Base-by-base conservation (phyloP, 2,113 vertebrate genomes). In the Petrocephalus microphthalmus region DNA sequence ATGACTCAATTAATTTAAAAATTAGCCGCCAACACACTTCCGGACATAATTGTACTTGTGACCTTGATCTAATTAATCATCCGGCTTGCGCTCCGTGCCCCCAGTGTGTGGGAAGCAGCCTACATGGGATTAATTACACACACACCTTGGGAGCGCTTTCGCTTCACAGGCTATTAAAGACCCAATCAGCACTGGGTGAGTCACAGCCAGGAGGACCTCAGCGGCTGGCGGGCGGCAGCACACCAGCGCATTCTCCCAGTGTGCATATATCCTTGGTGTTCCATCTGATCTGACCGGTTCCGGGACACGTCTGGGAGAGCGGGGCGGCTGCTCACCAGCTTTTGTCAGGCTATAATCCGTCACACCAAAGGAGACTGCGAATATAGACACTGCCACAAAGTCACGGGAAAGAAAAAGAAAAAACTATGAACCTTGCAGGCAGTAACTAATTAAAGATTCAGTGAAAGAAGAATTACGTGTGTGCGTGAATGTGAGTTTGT, bases 161-260 rank as follows among this genome's bases (percentile, higher is more conserved):
- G 42, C 78, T 88, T 83, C 87, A 84, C 78, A 42, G 78, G 33
- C 54, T 64, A 64, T 86, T 86, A 86, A 86, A 86, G 54, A 60
- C 25, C 54, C 85, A 86, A 86, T 42, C 53, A 86, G 56, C 22
- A 86, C 29, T 64, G 85, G 54, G 25, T 86, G 54, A 45, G 25
- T 64, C 57, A 64, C 54, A 37, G n/a, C 7, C 25, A 37, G 49
- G 52, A 85, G 45, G 52, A 85, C 11, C 17, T 37, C 84, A 20
- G 17, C 52, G 52, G 84, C 84, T 19, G 84, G 25, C 1, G 7
- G 51, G 37, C 49, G n/a, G 84, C 10, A 1, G 52, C 6, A 25
- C 84, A 85, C 52, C 25, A 20, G 51, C 1, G 8, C 33, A 78
- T 13, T 67, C 25, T 29, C 42, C 42, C n/a, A 29, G 25, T 8